A percentile compares a stretch with the other conserved stretches of the same genome.
Conservation (phyloP, 2,797 vertebrate species). For the Ispidina picta region DNA sequence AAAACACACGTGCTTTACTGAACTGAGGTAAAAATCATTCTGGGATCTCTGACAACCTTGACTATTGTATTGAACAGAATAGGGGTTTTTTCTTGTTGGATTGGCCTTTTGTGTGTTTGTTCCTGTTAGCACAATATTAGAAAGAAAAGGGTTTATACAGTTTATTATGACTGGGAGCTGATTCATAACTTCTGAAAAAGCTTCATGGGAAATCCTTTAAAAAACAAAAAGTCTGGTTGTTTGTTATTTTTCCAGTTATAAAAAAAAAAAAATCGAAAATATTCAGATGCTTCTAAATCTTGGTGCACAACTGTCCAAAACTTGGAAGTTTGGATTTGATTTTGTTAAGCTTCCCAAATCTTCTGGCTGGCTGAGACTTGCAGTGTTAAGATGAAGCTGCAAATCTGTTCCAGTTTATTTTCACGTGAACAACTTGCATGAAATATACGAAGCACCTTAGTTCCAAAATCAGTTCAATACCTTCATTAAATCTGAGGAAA, state of each 20-base stretch:
- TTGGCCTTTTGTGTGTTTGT: not conserved
- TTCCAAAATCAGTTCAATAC: not conserved
- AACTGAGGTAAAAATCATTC: not conserved
- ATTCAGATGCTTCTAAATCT: not conserved
- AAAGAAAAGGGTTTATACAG: not conserved
- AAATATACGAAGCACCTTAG: not conserved
- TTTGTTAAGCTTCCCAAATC: conserved; percentile 14
- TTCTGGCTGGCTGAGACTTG: not conserved
- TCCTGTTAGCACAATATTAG: not conserved
- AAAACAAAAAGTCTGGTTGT: not conserved
- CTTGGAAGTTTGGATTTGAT: not conserved
- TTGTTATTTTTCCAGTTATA: not conserved
- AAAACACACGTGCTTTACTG: not conserved
- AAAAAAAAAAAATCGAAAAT: not conserved
- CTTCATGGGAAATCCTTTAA: not conserved
- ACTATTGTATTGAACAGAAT: conserved; percentile 7
- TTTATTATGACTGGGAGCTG: not conserved
- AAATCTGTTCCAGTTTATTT: conserved; percentile 5
- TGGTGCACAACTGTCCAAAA: not conserved
- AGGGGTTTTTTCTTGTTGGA: not conserved
- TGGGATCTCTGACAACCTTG: not conserved
- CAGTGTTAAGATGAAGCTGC: not conserved
- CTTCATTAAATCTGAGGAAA: not conserved
- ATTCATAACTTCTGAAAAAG: not conserved
- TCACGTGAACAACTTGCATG: not conserved